Evolutionary conservation across 2,113 vertebrate species (phyloP), one percentile per base, ranked within the genome.

Genomic region (Scolopax mira): DNA sequence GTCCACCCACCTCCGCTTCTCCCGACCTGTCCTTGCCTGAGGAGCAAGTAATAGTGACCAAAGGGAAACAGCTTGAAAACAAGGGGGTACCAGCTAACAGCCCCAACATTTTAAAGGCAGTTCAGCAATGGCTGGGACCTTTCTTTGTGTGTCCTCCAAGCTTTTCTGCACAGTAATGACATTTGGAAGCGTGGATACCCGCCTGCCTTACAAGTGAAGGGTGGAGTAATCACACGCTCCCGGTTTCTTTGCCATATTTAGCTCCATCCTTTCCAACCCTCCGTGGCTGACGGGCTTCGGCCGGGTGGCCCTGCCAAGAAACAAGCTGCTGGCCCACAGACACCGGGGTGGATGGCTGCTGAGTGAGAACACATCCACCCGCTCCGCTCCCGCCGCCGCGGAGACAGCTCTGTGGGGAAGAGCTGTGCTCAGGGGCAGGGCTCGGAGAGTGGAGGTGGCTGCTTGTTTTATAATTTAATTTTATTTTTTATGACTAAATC

Each of bases 211-310:
- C 77, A 70, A 74, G 96, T 28, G 42, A 42, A 96, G 95, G 95
- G 89, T 51, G 92, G 87, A 70, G 97, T 90, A 28, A 79, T 96
- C 93, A 88, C 94, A 92, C n/a, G 78, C 23, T 83, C 54, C 89
- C 8, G 44, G 71, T 86, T 90, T 71, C 92, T 96, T 85, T 94
- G 96, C 94, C 80, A 88, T 85, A 89, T 94, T 87, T 62, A 92
- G 93, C 42, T 96, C 73, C 85, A 3, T 85, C 74, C 92, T 72
- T 85, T 94, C 93, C 96, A 95, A 89, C 28, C 80, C 73, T 33
- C 33, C 33, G 18, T 39, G 48, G 78, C 81, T 94, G 78, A 90
- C 35, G 10, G 93, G 71, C 81, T 58, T 75, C 51, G 85, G 27
- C 66, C 62, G 62, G 42, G 95, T 0, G 28, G 19, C 64, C 48